Percentiles rank a stretch among this genome's conserved stretches.
Evolutionary conservation across 2,888 invertebrate genomes (phyloP).

Genomic region (Chaetoderma sp.): DNA sequence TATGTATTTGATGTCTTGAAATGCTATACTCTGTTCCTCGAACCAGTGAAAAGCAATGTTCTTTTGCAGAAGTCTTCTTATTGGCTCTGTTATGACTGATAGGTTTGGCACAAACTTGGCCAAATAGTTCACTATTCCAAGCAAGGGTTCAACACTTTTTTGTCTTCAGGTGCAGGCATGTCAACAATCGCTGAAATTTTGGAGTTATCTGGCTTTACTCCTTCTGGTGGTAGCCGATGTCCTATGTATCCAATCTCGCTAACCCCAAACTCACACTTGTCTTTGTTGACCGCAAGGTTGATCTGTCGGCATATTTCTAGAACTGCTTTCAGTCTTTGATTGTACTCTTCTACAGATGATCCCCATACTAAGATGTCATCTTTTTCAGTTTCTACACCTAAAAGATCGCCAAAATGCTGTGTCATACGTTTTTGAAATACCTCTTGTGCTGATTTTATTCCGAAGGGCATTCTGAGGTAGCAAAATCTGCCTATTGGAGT

Average conservation of each 20-base stretch:
- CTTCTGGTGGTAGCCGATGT: not conserved
- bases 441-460: conserved; percentile 24
- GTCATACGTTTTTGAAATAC: conserved; percentile 19
- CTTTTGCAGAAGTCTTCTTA: not conserved
- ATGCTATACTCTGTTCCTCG: not conserved
- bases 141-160: conserved; percentile 22
- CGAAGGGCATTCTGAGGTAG: conserved; percentile 21
- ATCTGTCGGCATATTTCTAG: conserved; percentile 1
- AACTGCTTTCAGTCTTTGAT: not conserved
- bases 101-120: conserved; percentile 30
- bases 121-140: conserved; percentile 34
- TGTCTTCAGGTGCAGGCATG: conserved; percentile 1
- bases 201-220: not conserved
- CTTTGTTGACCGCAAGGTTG: not conserved
- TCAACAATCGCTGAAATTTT: not conserved
- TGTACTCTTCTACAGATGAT: not conserved
- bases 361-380: conserved; percentile 23
- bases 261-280: not conserved
- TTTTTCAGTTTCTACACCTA: conserved; percentile 10
- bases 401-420: conserved; percentile 3
- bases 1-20: not conserved
- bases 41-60: conserved; percentile 9
- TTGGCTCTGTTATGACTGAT: conserved; percentile 11
- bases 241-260: not conserved
- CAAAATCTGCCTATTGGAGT: conserved; percentile 21